These are phyloP conservation scores for Oscheius sp. DNA, from an alignment of 2,888 invertebrate genomes.

Conservation along the genomic window DNA sequence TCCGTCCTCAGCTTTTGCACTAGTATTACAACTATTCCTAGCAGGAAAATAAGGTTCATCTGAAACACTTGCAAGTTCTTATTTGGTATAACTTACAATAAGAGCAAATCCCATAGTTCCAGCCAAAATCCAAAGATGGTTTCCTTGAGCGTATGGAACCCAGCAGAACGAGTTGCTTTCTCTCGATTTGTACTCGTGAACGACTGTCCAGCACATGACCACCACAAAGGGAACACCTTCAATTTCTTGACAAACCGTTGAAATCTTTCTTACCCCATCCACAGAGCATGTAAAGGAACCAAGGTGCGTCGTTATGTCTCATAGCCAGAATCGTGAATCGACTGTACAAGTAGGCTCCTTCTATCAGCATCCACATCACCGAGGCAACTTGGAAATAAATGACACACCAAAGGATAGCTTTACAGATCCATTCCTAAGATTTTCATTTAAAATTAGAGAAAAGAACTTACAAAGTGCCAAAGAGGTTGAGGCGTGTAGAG, in stretches of 20 bases:
- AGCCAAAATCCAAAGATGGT: slow-evolving; percentile 73
- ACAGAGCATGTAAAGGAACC: slow-evolving; percentile 77
- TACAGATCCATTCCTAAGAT: slow-evolving; percentile 78
- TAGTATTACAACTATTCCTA: slow-evolving; percentile 76
- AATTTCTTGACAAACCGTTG: not conserved
- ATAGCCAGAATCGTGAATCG: slow-evolving; percentile 78
- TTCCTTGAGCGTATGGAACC: slow-evolving; percentile 74
- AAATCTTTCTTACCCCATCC: slow-evolving; percentile 77
- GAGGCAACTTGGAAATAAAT: slow-evolving; percentile 78
- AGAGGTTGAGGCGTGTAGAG: slow-evolving; percentile 62
- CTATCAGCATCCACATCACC: slow-evolving; percentile 79
- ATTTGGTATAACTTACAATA: slow-evolving; percentile 63
- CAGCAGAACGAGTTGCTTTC: slow-evolving; percentile 73
- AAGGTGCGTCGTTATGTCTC: slow-evolving; percentile 77
- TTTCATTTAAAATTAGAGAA: not conserved
- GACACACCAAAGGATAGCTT: slow-evolving; percentile 75
- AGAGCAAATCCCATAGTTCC: slow-evolving; percentile 74
- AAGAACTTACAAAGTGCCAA: slow-evolving; percentile 54
- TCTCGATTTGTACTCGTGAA: slow-evolving; percentile 71
- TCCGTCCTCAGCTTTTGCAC: slow-evolving; percentile 76
- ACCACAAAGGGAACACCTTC: slow-evolving; percentile 76
- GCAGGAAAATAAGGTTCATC: slow-evolving; percentile 76
- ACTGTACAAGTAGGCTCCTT: slow-evolving; percentile 73
- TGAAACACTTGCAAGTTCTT: slow-evolving; percentile 61
- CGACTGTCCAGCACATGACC: slow-evolving; percentile 75